A percentile compares a stretch with the other conserved stretches of the same genome.
These are phyloP conservation scores for Atta texana DNA, from an alignment of 1,140 invertebrate species.

Conservation along the genomic window DNA sequence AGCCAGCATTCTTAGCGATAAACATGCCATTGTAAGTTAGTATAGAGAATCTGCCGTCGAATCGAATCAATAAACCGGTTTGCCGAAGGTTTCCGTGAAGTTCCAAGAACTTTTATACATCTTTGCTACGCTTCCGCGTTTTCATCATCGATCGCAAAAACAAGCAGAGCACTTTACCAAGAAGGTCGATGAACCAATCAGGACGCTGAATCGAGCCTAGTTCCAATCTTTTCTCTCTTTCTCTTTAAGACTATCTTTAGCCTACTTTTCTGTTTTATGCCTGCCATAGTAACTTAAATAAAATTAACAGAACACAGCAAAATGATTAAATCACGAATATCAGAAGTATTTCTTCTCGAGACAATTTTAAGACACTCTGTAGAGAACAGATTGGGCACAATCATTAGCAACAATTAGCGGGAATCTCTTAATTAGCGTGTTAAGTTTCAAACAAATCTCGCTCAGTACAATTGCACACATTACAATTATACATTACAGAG, in stretches of 20 bases:
- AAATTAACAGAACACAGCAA: not conserved
- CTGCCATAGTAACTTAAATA: not conserved
- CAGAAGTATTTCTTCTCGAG: not conserved
- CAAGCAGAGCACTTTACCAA: not conserved
- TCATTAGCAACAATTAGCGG: constrained; percentile 4
- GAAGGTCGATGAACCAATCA: constrained; percentile 30
- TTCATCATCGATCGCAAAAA: constrained; percentile 41
- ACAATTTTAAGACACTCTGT: not conserved
- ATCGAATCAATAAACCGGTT: constrained; percentile 52
- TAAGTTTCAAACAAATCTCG: not conserved
- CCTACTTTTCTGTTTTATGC: constrained; percentile 26
- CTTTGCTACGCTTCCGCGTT: constrained; percentile 44
- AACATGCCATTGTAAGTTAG: not conserved
- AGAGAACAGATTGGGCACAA: not conserved
- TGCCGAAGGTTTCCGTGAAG: not conserved
- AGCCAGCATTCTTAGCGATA: constrained; percentile 1
- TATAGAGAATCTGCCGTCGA: constrained; percentile 3
- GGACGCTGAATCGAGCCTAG: not conserved
- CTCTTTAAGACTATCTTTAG: constrained; percentile 14
- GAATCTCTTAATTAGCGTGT: constrained; percentile 18
- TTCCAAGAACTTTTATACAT: constrained; percentile 53
- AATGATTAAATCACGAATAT: not conserved
- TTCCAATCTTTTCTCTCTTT: constrained; percentile 4
- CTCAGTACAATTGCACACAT: not conserved
- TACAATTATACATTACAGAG: not conserved